Base-by-base conservation (phyloP, 1,140 invertebrate species). In the Drosophila burlai region DNA sequence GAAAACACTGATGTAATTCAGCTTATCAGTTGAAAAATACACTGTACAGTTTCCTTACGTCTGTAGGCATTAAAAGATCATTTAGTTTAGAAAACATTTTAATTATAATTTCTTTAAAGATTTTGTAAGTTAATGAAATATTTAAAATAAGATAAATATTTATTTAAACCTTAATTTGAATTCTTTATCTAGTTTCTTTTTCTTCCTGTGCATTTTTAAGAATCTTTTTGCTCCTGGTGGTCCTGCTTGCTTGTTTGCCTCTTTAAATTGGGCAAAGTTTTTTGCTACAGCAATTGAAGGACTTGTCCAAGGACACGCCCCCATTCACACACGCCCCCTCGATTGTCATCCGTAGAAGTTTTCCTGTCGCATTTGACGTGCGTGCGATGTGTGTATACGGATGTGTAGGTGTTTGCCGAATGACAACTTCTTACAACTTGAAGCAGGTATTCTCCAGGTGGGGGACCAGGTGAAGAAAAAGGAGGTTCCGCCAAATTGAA, bases 341-440 rank as follows among this genome's bases (percentile, higher is more conserved):
- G 85, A 85, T 85, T 81, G 82, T 78, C 82, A 78, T 81, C 46
- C 75, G 61, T 49, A 65, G 64, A 74, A 87, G 83, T 83, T 80
- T 69, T 60, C 63, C 64, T 80, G 80, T 86, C 76, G 18, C 68
- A 66, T 67, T 73, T 81, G 57, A 73, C 71, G 47, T 71, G 65
- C 47, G 63, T 75, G 45, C 46, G 47, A 60, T 63, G 59, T 67
- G 57, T 55, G 52, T 54, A 61, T 47, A 26, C 50, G 58, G 55
- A 64, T 58, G 36, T 50, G 62, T 47, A 26, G 54, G 59, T 36
- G 50, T 46, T 64, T 61, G 46, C 45, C 40, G n/a, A 61, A 61
- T 43, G 69, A 73, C 69, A 73, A 73, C 67, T 73, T 69, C 64
- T 54, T 52, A 40, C 43, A 60, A 61, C 45, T 72, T 72, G 42